Evolutionary conservation across 2,797 vertebrate genomes (phyloP).

Genomic region (Toxotes lorentzi): DNA sequence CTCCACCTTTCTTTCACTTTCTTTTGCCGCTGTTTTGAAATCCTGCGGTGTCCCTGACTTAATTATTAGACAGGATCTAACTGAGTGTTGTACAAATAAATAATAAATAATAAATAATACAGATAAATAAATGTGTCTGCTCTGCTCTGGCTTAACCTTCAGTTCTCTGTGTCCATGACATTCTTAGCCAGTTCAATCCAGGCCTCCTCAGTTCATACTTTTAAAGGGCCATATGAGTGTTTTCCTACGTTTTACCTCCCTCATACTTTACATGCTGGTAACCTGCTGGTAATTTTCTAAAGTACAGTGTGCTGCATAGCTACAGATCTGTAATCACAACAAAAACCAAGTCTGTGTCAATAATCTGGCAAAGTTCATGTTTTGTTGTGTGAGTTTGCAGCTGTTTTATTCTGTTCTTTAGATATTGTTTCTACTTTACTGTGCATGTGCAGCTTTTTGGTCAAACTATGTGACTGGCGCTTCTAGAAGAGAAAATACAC

Average conservation of each 20-base stretch:
- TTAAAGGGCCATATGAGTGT: not conserved
- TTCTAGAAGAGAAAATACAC: not conserved
- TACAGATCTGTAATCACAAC: not conserved
- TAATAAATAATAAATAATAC: too few relatives aligned
- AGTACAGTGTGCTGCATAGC: not conserved
- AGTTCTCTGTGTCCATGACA: not conserved
- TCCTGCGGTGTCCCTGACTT: not conserved
- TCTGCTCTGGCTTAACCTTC: conserved; percentile 16
- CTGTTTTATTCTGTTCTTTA: too few relatives aligned
- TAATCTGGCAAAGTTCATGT: too few relatives aligned
- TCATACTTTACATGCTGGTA: not conserved
- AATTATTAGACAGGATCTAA: conserved; percentile 19
- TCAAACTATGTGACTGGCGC: too few relatives aligned
- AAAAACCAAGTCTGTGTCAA: too few relatives aligned
- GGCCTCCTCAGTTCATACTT: not conserved
- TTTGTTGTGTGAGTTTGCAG: not conserved
- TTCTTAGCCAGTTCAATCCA: not conserved
- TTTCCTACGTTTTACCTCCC: not conserved
- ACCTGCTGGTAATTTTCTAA: not conserved
- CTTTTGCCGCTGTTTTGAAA: conserved; percentile 14
- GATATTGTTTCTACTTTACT: too few relatives aligned
- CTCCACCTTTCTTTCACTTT: conserved; percentile 30
- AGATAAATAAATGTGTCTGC: conserved; percentile 10
- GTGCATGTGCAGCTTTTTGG: too few relatives aligned
- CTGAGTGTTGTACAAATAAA: conserved; percentile 1